Percentiles rank a stretch among this genome's conserved stretches.
These are phyloP conservation scores for Microctenopoma steveboyesi DNA, from an alignment of 2,797 vertebrate species.

Conservation along the genomic window DNA sequence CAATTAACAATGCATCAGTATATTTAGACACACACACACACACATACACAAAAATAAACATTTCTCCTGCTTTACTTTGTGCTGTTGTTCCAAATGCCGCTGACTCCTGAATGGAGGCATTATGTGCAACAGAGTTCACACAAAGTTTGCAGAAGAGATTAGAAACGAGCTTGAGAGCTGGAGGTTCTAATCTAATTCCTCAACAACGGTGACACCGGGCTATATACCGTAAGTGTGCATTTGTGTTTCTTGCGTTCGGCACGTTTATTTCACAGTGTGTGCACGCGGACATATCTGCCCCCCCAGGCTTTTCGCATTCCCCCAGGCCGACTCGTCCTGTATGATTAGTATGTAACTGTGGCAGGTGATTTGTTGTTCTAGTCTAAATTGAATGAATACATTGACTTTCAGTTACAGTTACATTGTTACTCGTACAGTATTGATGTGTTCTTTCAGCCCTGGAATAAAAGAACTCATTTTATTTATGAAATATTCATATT, in stretches of 20 bases:
- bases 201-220: slow-evolving; percentile 33
- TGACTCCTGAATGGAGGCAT: slow-evolving; percentile 63
- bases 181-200: slow-evolving; percentile 67
- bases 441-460: neutral
- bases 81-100: slow-evolving; percentile 39
- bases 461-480: neutral
- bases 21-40: too few species aligned
- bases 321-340: neutral
- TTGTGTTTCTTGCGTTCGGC: neutral
- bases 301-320: slow-evolving; percentile 34
- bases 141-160: slow-evolving; percentile 73
- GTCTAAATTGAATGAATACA: slow-evolving; percentile 19
- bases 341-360: neutral
- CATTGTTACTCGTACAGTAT: slow-evolving; percentile 8
- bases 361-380: slow-evolving; percentile 7
- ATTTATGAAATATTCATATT: slow-evolving; percentile 20
- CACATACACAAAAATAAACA: neutral
- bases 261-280: neutral
- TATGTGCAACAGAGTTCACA: slow-evolving; percentile 67
- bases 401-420: slow-evolving; percentile 8
- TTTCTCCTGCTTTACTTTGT: slow-evolving; percentile 28
- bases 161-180: slow-evolving; percentile 50
- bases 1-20: neutral
- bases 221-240: neutral
- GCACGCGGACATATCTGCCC: neutral